phyloP scores from a whole-genome alignment of 2,888 invertebrate species.

The Lepidocyrtinus sp. region DNA sequence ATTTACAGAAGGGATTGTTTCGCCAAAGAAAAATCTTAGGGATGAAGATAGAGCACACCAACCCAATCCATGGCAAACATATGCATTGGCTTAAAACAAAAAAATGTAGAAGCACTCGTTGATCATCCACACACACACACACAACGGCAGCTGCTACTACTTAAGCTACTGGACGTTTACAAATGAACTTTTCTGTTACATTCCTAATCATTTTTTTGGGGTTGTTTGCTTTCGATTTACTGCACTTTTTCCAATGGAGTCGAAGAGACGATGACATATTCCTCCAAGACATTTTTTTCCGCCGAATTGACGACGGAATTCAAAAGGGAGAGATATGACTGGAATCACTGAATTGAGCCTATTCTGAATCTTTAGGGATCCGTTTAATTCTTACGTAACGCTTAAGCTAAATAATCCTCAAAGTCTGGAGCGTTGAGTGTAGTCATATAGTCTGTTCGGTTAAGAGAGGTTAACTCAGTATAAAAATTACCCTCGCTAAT shows the following conservation, averaged over 20 bases:
- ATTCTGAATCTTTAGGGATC: too few relatives aligned
- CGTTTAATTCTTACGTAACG: too few relatives aligned
- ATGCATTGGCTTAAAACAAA: neutral
- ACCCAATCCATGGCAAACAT: neutral
- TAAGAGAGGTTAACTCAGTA: neutral
- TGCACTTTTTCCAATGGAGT: too few relatives aligned
- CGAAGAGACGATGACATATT: neutral
- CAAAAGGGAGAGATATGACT: too few relatives aligned
- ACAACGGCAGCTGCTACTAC: conserved; percentile 1
- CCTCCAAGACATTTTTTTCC: neutral
- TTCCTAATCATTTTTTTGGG: neutral
- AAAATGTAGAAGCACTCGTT: too few relatives aligned
- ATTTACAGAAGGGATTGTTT: too few relatives aligned
- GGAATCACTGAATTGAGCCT: too few relatives aligned
- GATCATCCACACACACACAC: too few relatives aligned
- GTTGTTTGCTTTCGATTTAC: neutral
- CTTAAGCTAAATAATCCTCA: too few relatives aligned
- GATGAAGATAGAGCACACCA: conserved; percentile 47
- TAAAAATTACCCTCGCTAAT: conserved; percentile 1
- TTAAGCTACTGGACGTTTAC: conserved; percentile 11
- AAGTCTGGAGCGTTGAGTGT: too few relatives aligned
- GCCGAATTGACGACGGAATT: too few relatives aligned
- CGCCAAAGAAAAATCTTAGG: conserved; percentile 25
- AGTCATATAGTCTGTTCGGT: neutral
- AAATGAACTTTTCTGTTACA: conserved; percentile 9